Base-by-base conservation (phyloP, 2,888 invertebrate species). In the Pterostichus niger region DNA sequence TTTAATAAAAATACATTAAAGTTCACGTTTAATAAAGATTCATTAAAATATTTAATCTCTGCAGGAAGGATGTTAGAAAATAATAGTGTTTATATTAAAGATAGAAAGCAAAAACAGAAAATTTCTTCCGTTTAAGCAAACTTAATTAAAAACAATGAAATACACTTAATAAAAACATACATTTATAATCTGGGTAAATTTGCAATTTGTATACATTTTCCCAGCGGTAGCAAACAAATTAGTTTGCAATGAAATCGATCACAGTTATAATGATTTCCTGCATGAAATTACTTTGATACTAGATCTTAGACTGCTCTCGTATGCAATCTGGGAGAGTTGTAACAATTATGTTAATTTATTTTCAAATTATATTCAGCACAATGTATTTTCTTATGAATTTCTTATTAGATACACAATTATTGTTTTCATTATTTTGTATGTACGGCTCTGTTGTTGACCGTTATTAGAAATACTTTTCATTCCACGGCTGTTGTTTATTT, bases 251-350 rank as follows among this genome's bases (percentile, higher is more conserved):
- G 24, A 75, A 46, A 75, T 75, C 75, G 52, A 75, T 75, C 75
- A 73, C 73, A 75, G 75, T 75, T 75, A 75, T 75, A 75, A 75
- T 75, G 49, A 75, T 52, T 52, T 75, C 75, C 75, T 75, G 75
- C 13, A 35, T 46, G n/a, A 13, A 73, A 73, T 73, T 73, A 73
- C 73, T 1, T 44, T 71, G 44, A 24, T 71, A 73, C 31, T 35
- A 68, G 17, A 68, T 15, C 49, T 49, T 49, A 24, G 24, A 64
- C 64, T 64, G 35, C 24, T 64, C 2, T 13, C 24, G 11, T 10
- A 35, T 33, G 1, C 15, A 59, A 13, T 13, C 35, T 44, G 13
- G 9, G 44, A 46, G 44, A 71, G 9, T 15, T 44, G 44, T 17
- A 71, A 71, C 17, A 71, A 71, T 71, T 71, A 71, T 71, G 71